Percentiles rank a stretch among this genome's conserved stretches.
Conservation (phyloP, 2,797 vertebrate genomes). For the Morus bassanus region DNA sequence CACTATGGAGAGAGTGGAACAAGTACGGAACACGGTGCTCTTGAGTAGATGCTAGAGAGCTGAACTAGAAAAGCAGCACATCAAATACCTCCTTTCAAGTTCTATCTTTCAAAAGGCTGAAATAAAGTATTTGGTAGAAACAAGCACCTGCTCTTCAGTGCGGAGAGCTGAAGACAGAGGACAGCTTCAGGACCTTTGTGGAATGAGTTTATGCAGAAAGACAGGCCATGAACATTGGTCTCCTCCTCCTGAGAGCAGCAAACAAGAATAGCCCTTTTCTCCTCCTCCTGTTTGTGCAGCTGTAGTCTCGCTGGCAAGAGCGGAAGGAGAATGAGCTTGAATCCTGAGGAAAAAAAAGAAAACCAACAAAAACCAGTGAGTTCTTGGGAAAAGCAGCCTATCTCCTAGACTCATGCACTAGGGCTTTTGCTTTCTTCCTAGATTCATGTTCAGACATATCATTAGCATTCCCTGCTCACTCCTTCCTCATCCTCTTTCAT, state of each 20-base stretch:
- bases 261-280: conserved; percentile 60
- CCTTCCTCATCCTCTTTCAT: conserved; percentile 5
- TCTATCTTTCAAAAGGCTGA: neutral
- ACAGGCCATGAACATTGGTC: conserved; percentile 26
- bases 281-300: conserved; percentile 59
- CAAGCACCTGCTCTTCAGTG: conserved; percentile 40
- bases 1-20: neutral
- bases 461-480: conserved; percentile 10
- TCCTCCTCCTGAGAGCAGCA: conserved; percentile 39
- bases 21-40: neutral
- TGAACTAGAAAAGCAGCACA: neutral
- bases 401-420: neutral
- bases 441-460: neutral
- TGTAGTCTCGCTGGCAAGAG: conserved; percentile 56
- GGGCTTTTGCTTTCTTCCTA: conserved; percentile 9
- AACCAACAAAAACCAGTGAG: neutral
- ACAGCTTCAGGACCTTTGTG: conserved; percentile 38
- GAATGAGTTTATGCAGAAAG: conserved; percentile 36
- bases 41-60: neutral
- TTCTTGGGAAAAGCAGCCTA: conserved; percentile 26
- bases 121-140: neutral
- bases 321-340: conserved; percentile 40
- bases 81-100: neutral
- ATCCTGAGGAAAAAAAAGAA: conserved; percentile 1
- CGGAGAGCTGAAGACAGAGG: neutral